Evolutionary conservation across 2,797 vertebrate species (phyloP).

Genomic region (Thripadectes ignobilis): DNA sequence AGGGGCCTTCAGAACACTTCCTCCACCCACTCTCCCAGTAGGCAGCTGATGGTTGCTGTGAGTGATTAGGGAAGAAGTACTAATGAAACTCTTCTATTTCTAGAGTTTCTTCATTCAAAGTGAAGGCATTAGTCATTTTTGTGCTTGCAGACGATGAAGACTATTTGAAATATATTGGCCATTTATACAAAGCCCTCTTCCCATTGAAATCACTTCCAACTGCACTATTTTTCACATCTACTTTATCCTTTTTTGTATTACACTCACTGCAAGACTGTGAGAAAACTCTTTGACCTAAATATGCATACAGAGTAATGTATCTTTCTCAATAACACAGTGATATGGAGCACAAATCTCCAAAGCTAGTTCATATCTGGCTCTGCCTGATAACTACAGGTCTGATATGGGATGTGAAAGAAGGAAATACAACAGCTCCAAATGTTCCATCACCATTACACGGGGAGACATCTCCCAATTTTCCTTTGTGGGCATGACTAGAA

Average conservation of each 20-base stretch:
- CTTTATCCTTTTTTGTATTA: neutral
- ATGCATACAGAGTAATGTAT: neutral
- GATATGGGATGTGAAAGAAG: neutral
- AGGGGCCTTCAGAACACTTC: neutral
- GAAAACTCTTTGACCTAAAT: neutral
- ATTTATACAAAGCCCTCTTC: neutral
- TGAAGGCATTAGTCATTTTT: neutral
- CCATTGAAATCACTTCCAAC: neutral
- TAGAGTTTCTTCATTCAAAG: neutral
- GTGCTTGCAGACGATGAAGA: neutral
- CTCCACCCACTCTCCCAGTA: neutral
- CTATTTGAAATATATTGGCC: neutral
- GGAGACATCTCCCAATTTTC: neutral
- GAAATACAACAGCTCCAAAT: neutral
- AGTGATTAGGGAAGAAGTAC: neutral
- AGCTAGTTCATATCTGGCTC: neutral
- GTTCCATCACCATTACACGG: neutral
- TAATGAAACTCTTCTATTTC: neutral
- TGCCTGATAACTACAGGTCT: neutral
- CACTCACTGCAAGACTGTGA: neutral
- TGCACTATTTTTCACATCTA: neutral
- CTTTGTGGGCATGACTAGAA: neutral
- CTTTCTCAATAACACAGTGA: neutral
- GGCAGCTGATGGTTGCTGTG: neutral
- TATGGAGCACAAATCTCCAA: neutral